phyloP scores from a whole-genome alignment of 2,113 vertebrate species.

The Eleginops maclovinus region DNA sequence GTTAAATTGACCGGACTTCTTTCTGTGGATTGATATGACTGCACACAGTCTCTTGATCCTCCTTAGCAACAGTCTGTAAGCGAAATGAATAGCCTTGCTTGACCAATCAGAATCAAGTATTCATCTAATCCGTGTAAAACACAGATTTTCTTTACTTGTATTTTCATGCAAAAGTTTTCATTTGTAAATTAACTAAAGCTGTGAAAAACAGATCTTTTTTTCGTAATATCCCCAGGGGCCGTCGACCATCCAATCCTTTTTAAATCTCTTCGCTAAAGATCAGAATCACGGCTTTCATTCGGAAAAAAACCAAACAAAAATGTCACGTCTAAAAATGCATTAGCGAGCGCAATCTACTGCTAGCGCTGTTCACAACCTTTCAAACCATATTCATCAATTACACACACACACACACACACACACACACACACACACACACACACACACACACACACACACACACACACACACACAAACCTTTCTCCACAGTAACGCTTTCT shows the following conservation, averaged over 20 bases:
- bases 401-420: constrained; percentile 26
- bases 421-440: not conserved
- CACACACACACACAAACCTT: constrained; percentile 26
- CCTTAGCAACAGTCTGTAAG: no score
- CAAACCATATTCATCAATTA: constrained; percentile 62
- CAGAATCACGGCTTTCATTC: constrained; percentile 25
- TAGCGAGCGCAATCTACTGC: constrained; percentile 43
- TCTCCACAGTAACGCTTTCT: constrained; percentile 35
- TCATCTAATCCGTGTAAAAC: no score
- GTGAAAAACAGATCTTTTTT: not conserved
- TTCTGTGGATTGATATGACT: no score
- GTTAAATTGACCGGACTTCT: no score
- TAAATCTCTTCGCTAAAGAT: constrained; percentile 11
- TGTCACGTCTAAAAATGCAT: constrained; percentile 60
- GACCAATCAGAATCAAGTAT: no score
- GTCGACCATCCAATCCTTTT: constrained; percentile 22
- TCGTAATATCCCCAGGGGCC: constrained; percentile 23
- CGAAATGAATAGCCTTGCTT: no score
- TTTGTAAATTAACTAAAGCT: no score
- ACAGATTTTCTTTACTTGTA: no score
- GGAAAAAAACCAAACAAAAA: constrained; percentile 39
- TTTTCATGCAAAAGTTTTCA: no score
- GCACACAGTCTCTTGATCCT: no score
- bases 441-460: no score
- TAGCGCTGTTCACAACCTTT: constrained; percentile 52